Base-by-base conservation (phyloP, 2,888 invertebrate genomes). In the Drosophila imparisetae region DNA sequence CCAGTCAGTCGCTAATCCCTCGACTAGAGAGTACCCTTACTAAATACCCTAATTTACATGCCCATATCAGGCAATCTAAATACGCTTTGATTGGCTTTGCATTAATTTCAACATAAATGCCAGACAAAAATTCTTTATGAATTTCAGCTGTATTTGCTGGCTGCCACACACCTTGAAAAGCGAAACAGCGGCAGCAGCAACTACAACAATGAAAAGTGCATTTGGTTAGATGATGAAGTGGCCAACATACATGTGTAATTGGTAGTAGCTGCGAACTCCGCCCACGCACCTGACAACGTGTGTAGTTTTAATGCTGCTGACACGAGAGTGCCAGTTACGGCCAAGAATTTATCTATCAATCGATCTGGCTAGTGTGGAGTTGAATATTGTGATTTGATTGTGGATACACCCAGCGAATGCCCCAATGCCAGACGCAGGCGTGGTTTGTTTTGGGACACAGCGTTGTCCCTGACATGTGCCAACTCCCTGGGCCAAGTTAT, bases 81-180 rank as follows among this genome's bases (percentile, higher is more conserved):
- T 67, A 64, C 40, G 34, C 52, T 49, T 38, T 53, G 32, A 65
- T 65, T 72, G 61, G 58, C 49, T 72, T 59, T 32, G 52, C 48
- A 54, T 63, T 52, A 59, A 49, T 36, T 61, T 55, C 50, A 48
- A 64, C 57, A 45, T 10, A 53, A 60, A 57, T 67, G 66, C 55
- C 36, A 63, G 15, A 38, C 54, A 53, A 18, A 54, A 67, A 67
- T 57, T 60, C 57, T 55, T 40, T 49, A 63, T 70, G 45, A 61
- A 70, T 68, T 69, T 68, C 60, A 70, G 62, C 58, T 60, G 71
- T 65, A 60, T 49, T 53, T 59, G 30, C 30, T n/a, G 27, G 45
- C 32, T 79, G 72, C 81, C 86, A 87, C 86, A 87, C 86, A 87
- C 90, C 86, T 90, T 86, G 90, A 84, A 83, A 78, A 72, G 15